A percentile compares a stretch with the other conserved stretches of the same genome.
These are phyloP conservation scores for Ceriagrion tenellum DNA, from an alignment of 2,888 invertebrate species.

Conservation along the genomic window DNA sequence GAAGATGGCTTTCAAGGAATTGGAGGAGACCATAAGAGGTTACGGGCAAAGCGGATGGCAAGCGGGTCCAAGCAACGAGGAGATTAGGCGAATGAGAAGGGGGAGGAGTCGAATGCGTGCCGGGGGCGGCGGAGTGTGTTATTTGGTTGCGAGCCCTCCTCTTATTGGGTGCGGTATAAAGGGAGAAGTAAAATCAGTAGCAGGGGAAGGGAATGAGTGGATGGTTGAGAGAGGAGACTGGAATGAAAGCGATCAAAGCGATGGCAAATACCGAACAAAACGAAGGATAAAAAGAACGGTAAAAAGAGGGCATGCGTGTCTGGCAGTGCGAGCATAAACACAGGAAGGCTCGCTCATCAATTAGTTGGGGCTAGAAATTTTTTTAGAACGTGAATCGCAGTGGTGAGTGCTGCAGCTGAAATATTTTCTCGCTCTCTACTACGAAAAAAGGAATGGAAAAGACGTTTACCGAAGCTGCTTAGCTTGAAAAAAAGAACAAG, in stretches of 20 bases:
- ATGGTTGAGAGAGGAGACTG: neutral
- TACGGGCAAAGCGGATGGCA: too few species aligned
- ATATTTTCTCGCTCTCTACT: neutral
- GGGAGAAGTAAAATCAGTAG: neutral
- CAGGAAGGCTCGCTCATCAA: neutral
- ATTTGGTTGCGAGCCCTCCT: neutral
- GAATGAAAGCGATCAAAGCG: neutral
- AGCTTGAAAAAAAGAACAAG: too few species aligned
- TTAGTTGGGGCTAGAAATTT: neutral
- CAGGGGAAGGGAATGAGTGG: neutral
- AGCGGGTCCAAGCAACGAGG: neutral
- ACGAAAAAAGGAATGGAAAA: too few species aligned
- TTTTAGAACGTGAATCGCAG: neutral
- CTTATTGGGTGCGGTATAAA: neutral
- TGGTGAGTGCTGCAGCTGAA: neutral
- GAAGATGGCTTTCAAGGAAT: conserved; percentile 32
- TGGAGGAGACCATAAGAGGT: conserved; percentile 38
- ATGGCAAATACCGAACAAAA: neutral
- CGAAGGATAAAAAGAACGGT: neutral
- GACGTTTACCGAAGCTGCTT: too few species aligned
- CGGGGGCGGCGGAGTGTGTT: neutral
- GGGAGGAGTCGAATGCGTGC: neutral
- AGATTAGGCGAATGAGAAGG: neutral
- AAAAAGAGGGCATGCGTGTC: neutral
- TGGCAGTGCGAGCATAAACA: neutral